Percentiles rank a stretch among this genome's conserved stretches.
Conservation (phyloP, 2,113 vertebrate species). For the Petrocephalus zakoni region DNA sequence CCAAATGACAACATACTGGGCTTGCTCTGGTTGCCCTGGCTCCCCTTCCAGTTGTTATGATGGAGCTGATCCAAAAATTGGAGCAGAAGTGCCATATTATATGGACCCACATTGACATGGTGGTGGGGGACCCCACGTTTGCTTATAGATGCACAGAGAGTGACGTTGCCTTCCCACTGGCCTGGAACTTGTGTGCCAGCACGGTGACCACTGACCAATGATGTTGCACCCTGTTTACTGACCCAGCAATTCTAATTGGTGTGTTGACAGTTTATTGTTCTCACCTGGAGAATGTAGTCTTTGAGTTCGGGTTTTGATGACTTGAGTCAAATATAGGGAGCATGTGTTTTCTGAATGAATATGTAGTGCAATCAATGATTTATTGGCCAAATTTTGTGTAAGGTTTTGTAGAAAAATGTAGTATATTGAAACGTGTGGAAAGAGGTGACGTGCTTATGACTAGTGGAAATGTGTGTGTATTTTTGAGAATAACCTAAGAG, state of each 20-base stretch:
- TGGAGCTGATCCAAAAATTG: constrained; percentile 5
- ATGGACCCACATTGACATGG: constrained; percentile 19
- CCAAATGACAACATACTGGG: constrained; percentile 13
- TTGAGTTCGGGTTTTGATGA: too few species aligned
- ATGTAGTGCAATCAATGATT: background rate
- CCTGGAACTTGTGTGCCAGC: background rate
- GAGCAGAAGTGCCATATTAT: background rate
- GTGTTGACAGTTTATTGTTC: too few species aligned
- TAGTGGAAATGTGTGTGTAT: background rate
- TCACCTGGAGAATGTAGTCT: background rate
- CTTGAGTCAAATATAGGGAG: background rate
- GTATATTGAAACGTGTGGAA: background rate
- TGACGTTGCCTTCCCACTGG: constrained; percentile 7
- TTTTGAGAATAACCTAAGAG: background rate
- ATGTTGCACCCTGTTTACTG: too few species aligned
- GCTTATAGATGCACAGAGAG: background rate
- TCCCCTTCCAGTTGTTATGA: constrained; percentile 19
- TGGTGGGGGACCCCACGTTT: background rate
- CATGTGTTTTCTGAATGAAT: background rate
- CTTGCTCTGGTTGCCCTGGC: constrained; percentile 13
- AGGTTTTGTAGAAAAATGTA: background rate
- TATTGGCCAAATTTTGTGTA: background rate
- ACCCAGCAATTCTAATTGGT: too few species aligned
- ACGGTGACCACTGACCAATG: too few species aligned
- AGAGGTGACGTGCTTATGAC: background rate